Conservation (phyloP, 2,797 vertebrate species). For the Mallotus villosus region DNA sequence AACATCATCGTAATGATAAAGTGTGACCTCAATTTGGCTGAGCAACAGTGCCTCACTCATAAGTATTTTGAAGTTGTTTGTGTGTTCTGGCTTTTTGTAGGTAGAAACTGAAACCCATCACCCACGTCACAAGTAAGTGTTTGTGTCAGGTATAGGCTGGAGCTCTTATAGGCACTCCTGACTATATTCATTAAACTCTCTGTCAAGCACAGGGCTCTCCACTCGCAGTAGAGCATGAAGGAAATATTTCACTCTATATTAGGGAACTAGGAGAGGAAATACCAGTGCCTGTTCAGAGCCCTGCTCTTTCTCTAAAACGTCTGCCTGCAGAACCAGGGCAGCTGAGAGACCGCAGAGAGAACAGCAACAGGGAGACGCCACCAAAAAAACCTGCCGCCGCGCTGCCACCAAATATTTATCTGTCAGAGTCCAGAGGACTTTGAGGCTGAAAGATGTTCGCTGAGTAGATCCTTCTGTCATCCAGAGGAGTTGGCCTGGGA, state of each 20-base stretch:
- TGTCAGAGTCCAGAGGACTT: constrained; percentile 32
- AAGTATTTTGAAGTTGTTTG: neutral
- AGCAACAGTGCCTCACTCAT: neutral
- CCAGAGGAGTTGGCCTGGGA: constrained; percentile 10
- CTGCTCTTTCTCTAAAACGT: neutral
- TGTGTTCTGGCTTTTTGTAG: neutral
- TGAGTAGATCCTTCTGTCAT: constrained; percentile 36
- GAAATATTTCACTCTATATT: constrained; percentile 44
- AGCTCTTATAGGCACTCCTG: neutral
- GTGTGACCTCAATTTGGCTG: no score
- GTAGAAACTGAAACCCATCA: neutral
- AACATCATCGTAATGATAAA: no score
- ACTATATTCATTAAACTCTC: neutral
- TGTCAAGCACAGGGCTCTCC: constrained; percentile 16
- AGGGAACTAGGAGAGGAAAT: constrained; percentile 41
- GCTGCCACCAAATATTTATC: constrained; percentile 56
- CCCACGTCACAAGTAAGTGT: neutral
- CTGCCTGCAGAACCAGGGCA: no score
- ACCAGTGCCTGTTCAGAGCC: constrained; percentile 32
- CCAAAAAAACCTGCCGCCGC: constrained; percentile 36
- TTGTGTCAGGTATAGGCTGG: neutral
- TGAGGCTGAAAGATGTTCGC: constrained; percentile 32
- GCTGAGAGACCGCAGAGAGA: neutral
- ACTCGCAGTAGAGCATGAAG: constrained; percentile 2
- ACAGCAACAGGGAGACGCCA: constrained; percentile 26